These are phyloP conservation scores for Nephila pilipes DNA, from an alignment of 1,140 invertebrate genomes.

Conservation along the genomic window DNA sequence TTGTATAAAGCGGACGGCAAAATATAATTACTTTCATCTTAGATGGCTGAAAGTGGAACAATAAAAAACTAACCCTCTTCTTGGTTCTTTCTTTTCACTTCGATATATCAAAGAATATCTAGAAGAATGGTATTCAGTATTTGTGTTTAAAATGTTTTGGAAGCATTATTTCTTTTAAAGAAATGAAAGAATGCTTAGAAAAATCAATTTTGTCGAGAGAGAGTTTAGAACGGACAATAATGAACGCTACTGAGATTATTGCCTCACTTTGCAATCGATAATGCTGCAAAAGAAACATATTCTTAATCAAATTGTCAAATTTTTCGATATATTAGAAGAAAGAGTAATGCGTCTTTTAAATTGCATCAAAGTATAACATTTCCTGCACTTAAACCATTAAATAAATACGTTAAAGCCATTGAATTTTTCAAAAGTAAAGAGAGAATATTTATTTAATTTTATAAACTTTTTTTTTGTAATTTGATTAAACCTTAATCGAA, in stretches of 20 bases:
- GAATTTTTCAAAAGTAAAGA: neutral
- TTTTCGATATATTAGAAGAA: conserved; percentile 9
- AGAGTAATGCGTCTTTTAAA: conserved; percentile 9
- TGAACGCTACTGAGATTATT: neutral
- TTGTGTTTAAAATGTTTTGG: neutral
- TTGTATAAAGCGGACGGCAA: neutral
- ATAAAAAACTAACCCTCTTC: neutral
- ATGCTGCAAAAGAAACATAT: conserved; percentile 8
- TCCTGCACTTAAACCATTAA: conserved; percentile 10
- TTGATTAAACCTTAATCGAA: neutral
- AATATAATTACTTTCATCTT: conserved; percentile 30
- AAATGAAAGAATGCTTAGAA: neutral
- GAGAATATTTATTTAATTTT: neutral
- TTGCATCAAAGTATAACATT: conserved; percentile 1
- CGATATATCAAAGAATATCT: neutral
- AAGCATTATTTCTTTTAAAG: neutral
- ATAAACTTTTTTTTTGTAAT: neutral
- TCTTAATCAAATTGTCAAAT: conserved; percentile 24
- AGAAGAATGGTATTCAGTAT: neutral
- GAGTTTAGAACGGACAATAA: neutral
- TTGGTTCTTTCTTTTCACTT: neutral
- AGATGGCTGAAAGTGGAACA: neutral
- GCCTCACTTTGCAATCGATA: neutral
- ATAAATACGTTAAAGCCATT: neutral
- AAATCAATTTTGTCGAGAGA: conserved; percentile 1